These are phyloP conservation scores for Laterallus jamaicensis DNA, from an alignment of 2,113 vertebrate genomes.

Conservation along the genomic window DNA sequence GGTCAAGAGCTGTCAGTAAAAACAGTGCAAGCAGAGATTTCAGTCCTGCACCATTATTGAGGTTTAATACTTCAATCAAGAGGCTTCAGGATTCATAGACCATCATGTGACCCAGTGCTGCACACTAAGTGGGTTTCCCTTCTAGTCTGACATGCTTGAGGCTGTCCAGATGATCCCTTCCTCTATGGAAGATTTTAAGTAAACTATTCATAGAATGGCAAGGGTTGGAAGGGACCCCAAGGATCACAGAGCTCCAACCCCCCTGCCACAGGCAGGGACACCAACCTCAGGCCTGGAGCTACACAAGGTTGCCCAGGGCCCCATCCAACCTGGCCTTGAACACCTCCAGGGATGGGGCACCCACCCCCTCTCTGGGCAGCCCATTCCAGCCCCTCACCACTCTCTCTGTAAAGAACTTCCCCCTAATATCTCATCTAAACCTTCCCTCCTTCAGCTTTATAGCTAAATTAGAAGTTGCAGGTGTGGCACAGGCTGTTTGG, in stretches of 20 bases:
- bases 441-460: too few relatives aligned
- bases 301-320: too few relatives aligned
- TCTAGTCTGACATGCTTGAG: not conserved
- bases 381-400: too few relatives aligned
- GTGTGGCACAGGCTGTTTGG: not conserved
- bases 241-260: too few relatives aligned
- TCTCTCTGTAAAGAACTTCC: too few relatives aligned
- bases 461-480: not conserved
- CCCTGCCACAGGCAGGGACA: too few relatives aligned
- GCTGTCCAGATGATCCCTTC: not conserved
- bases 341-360: too few relatives aligned
- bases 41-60: not conserved
- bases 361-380: too few relatives aligned
- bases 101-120: not conserved
- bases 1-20: not conserved
- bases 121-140: not conserved
- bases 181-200: not conserved
- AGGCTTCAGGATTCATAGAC: not conserved
- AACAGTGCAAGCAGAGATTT: not conserved
- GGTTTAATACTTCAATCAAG: not conserved
- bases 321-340: too few relatives aligned
- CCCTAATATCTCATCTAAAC: too few relatives aligned
- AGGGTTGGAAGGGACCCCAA: too few relatives aligned
- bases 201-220: not conserved
- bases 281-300: too few relatives aligned